Conservation (phyloP, 2,888 invertebrate genomes). For the Chymomyza procnemis region DNA sequence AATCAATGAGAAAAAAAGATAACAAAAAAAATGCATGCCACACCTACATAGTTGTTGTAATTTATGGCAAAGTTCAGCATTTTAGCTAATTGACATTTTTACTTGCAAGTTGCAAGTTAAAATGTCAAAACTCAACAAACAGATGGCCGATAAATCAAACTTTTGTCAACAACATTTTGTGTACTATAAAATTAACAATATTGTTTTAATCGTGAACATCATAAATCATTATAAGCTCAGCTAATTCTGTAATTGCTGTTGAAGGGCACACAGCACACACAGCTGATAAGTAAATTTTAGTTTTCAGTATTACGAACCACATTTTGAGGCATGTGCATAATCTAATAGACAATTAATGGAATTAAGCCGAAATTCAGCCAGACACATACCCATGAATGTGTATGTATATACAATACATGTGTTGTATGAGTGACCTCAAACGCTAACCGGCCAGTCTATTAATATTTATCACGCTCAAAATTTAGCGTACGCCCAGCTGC, state of each 20-base stretch:
- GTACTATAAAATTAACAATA: conserved; percentile 9
- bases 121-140: conserved; percentile 57
- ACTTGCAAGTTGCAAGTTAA: conserved; percentile 12
- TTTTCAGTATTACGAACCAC: not conserved
- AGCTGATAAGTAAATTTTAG: conserved; percentile 18
- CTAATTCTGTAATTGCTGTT: conserved; percentile 45
- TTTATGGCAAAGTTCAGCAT: conserved; percentile 16
- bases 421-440: conserved; percentile 55
- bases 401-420: conserved; percentile 2
- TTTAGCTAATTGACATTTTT: conserved; percentile 33
- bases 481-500: conserved; percentile 10
- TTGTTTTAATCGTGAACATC: conserved; percentile 31
- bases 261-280: conserved; percentile 28
- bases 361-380: not conserved
- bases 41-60: conserved; percentile 28
- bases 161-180: conserved; percentile 44
- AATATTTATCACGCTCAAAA: conserved; percentile 64
- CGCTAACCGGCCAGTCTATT: conserved; percentile 57
- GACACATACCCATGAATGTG: not conserved
- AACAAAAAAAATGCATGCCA: conserved; percentile 28
- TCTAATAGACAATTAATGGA: not conserved
- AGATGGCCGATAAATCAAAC: conserved; percentile 56
- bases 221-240: conserved; percentile 58
- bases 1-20: conserved; percentile 19
- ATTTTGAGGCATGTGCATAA: not conserved